These are phyloP conservation scores for Hemaris fuciformis DNA, from an alignment of 2,888 invertebrate genomes.

Conservation along the genomic window DNA sequence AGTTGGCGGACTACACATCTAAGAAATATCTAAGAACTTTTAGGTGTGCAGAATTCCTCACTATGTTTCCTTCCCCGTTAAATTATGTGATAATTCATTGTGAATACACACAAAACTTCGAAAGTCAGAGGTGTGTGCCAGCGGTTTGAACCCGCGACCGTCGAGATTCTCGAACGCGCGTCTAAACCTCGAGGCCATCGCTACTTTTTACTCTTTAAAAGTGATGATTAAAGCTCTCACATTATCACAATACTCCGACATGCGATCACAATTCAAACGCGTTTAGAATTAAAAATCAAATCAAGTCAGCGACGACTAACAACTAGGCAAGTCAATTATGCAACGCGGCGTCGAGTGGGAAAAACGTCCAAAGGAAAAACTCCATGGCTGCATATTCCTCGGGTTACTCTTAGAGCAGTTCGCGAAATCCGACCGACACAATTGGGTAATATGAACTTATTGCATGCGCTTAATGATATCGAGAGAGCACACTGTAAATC, in stretches of 20 bases:
- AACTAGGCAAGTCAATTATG: not conserved
- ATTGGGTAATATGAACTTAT: not conserved
- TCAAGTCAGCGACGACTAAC: not conserved
- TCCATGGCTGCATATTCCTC: constrained; percentile 2
- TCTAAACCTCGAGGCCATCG: too few relatives aligned
- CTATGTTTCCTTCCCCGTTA: too few relatives aligned
- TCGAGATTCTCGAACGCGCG: too few relatives aligned
- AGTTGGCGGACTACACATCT: too few relatives aligned
- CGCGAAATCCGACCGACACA: not conserved
- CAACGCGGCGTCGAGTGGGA: not conserved
- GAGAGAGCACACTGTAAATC: not conserved
- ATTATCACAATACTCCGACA: not conserved
- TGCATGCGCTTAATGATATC: not conserved
- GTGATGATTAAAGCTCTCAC: too few relatives aligned
- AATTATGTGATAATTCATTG: too few relatives aligned
- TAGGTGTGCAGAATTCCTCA: too few relatives aligned
- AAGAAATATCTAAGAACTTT: too few relatives aligned
- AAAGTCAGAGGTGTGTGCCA: too few relatives aligned
- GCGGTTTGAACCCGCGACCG: too few relatives aligned
- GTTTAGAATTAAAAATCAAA: constrained; percentile 5
- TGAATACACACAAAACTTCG: too few relatives aligned
- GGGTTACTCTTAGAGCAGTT: not conserved
- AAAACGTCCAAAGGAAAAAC: constrained; percentile 7
- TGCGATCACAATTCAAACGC: not conserved
- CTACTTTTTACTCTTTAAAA: not conserved